A percentile compares a stretch with the other conserved stretches of the same genome.
Evolutionary conservation across 2,113 vertebrate genomes (phyloP).

Genomic region (Oxyura jamaicensis): DNA sequence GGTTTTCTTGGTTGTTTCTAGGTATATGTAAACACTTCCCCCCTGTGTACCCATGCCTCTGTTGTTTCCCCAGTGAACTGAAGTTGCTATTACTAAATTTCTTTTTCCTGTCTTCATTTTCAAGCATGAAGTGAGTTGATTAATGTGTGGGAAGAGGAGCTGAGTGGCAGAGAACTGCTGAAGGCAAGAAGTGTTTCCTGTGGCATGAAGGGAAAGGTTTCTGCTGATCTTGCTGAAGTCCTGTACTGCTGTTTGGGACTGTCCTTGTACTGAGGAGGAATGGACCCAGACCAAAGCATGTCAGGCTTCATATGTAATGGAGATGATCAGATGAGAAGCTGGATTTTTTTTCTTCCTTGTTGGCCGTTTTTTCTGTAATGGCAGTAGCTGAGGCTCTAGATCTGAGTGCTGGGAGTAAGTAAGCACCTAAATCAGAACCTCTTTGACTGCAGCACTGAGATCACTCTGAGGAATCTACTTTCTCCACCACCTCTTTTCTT

Average conservation of each 20-base stretch:
- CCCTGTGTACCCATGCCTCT: slow-evolving; percentile 16
- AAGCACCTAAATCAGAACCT: background rate
- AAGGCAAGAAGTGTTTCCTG: slow-evolving; percentile 2
- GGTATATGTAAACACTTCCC: slow-evolving; percentile 27
- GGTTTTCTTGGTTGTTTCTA: slow-evolving; percentile 27
- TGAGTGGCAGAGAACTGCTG: background rate
- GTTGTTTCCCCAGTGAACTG: slow-evolving; percentile 32
- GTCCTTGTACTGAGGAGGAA: background rate
- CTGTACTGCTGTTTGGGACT: background rate
- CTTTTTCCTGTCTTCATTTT: background rate
- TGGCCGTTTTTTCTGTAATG: background rate
- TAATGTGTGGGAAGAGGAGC: background rate
- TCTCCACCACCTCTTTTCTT: background rate
- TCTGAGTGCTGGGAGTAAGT: background rate
- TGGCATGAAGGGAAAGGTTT: background rate
- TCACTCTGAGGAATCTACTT: background rate
- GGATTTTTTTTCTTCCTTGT: background rate
- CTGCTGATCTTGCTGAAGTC: background rate
- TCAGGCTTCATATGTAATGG: background rate
- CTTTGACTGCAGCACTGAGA: background rate
- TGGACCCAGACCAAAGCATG: background rate
- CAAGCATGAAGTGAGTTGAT: background rate
- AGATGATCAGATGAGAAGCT: background rate
- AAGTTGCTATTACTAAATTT: background rate
- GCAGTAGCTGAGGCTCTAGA: background rate